Evolutionary conservation across 2,113 vertebrate species (phyloP).

Genomic region (Redunca redunca): DNA sequence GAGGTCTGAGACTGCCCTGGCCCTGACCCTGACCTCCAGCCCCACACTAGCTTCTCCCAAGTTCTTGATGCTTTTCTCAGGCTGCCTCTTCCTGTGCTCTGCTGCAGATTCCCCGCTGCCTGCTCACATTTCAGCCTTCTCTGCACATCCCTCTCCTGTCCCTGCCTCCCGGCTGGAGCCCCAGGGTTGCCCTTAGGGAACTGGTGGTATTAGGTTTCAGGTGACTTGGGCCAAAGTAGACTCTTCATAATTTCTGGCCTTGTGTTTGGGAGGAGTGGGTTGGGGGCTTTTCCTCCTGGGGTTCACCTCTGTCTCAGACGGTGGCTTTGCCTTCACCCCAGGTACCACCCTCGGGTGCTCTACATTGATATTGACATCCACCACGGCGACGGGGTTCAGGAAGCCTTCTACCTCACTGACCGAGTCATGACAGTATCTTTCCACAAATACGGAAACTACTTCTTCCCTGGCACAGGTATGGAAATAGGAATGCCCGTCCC

Average conservation of each 20-base stretch:
- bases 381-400: constrained; percentile 97
- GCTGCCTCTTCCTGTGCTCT: not conserved
- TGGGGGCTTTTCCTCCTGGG: not conserved
- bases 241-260: not conserved
- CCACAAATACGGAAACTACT: constrained; percentile 99
- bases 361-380: constrained; percentile 99
- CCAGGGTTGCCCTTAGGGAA: not conserved
- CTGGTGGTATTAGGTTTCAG: constrained; percentile 32
- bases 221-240: not conserved
- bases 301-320: not conserved
- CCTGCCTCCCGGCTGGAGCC: not conserved
- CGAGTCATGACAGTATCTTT: constrained; percentile 99
- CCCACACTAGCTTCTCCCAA: not conserved
- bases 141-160: not conserved
- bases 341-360: constrained; percentile 96
- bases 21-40: not conserved
- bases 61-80: constrained; percentile 10
- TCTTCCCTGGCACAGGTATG: constrained; percentile 96
- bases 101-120: not conserved
- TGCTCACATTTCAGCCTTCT: constrained; percentile 40
- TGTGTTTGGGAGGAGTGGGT: not conserved
- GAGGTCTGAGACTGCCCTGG: not conserved
- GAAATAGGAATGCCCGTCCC: not conserved
- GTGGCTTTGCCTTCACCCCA: constrained; percentile 55
- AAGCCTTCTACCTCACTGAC: constrained; percentile 98